Conservation (phyloP, 2,113 vertebrate genomes). For the Epinephelus fuscoguttatus region DNA sequence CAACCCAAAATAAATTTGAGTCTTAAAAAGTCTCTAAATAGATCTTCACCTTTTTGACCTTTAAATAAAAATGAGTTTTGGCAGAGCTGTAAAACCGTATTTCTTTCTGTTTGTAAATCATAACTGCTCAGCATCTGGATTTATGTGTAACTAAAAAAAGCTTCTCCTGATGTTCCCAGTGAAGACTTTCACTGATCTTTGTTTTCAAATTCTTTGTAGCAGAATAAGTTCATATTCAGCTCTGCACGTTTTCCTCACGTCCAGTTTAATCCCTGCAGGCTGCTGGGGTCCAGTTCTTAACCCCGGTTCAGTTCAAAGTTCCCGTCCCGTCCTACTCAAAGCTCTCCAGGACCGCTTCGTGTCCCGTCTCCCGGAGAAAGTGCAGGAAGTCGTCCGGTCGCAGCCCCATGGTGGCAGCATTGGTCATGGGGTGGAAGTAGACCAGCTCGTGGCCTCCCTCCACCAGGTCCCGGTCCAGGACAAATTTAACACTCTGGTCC, state of each 20-base stretch:
- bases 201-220: background rate
- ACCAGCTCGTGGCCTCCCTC: conserved; percentile 87
- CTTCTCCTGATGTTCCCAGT: background rate
- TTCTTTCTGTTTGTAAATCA: too few relatives aligned
- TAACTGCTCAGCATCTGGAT: too few relatives aligned
- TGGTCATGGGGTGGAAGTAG: conserved; percentile 96
- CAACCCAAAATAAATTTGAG: too few relatives aligned
- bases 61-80: background rate
- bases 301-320: background rate
- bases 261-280: background rate
- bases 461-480: conserved; percentile 90
- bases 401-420: conserved; percentile 91
- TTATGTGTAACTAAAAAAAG: too few relatives aligned
- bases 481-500: conserved; percentile 85
- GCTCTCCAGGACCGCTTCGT: conserved; percentile 86
- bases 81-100: background rate
- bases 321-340: conserved; percentile 70
- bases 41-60: background rate
- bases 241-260: background rate
- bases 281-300: background rate
- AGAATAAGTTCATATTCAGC: background rate
- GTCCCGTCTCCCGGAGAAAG: conserved; percentile 92
- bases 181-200: background rate
- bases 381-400: conserved; percentile 88
- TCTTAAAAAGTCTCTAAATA: background rate